Percentiles rank a stretch among this genome's conserved stretches.
These are phyloP conservation scores for Poeciliopsis paucimaculata DNA, from an alignment of 2,797 vertebrate species.

Conservation along the genomic window DNA sequence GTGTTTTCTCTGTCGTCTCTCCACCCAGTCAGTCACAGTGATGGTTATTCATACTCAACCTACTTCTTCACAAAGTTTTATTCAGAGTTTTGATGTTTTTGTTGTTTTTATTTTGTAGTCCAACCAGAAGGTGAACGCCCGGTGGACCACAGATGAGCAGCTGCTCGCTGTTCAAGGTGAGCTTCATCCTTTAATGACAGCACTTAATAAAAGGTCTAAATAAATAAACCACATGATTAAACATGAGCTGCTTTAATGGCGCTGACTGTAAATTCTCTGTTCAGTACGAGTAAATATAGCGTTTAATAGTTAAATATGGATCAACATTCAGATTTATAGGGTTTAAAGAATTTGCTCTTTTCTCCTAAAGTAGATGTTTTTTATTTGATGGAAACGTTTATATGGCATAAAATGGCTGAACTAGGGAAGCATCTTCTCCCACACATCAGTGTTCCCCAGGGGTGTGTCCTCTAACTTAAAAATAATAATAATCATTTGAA, in stretches of 20 bases:
- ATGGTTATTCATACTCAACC: too few species aligned
- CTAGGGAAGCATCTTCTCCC: not conserved
- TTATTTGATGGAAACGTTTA: not conserved
- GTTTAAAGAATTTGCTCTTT: not conserved
- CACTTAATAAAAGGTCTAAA: not conserved
- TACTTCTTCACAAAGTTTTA: not conserved
- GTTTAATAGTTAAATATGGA: not conserved
- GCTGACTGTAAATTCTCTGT: not conserved
- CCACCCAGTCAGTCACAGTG: too few species aligned
- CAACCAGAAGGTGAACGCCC: conserved; percentile 98
- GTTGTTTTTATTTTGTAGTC: conserved; percentile 77
- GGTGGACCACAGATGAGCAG: conserved; percentile 99
- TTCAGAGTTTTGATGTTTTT: not conserved
- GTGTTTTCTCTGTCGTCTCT: too few species aligned
- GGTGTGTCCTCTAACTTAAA: not conserved
- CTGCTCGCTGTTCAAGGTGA: conserved; percentile 98
- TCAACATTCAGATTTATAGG: not conserved
- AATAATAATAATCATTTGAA: too few species aligned
- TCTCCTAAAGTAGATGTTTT: not conserved
- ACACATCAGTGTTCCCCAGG: not conserved
- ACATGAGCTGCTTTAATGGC: not conserved
- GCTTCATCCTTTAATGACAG: not conserved
- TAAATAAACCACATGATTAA: not conserved
- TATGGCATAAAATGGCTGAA: not conserved
- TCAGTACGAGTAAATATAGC: not conserved